Base-by-base conservation (phyloP, 2,113 vertebrate genomes). In the Daphoenositta chrysoptera region DNA sequence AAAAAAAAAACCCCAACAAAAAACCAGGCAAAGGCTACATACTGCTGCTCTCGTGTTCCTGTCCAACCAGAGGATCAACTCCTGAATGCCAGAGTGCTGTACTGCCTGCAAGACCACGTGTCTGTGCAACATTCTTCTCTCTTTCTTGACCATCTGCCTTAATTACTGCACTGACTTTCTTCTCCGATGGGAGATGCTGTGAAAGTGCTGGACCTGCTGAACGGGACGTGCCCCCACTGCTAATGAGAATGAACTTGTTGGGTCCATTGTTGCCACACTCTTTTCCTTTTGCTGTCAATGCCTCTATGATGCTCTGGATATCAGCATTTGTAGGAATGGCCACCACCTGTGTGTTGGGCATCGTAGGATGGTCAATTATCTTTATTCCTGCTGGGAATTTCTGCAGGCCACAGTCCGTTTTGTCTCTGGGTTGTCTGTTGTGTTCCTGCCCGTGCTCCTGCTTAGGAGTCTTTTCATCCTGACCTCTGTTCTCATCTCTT, bases 211-310 rank as follows among this genome's bases (percentile, higher is more conserved):
- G 26, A 73, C 53, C 77, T 68, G 80, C 47, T 51, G 95, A 63
- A 33, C 30, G 64, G 24, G 93, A 81, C 0, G 95, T 64, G 40
- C 96, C 96, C 27, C 97, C 98, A 20, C 97, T 98, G 87, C 98
- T 98, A 66, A 99, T 97, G 48, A 99, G 98, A 94, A 99, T 99
- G 91, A 99, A 99, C 89, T 99, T 99, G 95, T 98, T 99, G 17
- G 99, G 99, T 11, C 99, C 99, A 4, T 97, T 98, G 66, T 90
- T 97, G 8, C 99, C 99, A n/a, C 98, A 98, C 92, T 99, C 98
- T 89, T 99, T 99, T 42, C 99, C 99, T 90, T 98, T 99, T 76
- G 98, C 98, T 3, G 98, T 99, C 47, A 99, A 93, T 5, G 98
- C 99, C 28, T 98, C 97, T 31, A 99, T 99, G 73, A 99, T 98